Evolutionary conservation across 2,113 vertebrate species (phyloP), one percentile per base, ranked within the genome.

Genomic region (Tachuris rubrigastra): DNA sequence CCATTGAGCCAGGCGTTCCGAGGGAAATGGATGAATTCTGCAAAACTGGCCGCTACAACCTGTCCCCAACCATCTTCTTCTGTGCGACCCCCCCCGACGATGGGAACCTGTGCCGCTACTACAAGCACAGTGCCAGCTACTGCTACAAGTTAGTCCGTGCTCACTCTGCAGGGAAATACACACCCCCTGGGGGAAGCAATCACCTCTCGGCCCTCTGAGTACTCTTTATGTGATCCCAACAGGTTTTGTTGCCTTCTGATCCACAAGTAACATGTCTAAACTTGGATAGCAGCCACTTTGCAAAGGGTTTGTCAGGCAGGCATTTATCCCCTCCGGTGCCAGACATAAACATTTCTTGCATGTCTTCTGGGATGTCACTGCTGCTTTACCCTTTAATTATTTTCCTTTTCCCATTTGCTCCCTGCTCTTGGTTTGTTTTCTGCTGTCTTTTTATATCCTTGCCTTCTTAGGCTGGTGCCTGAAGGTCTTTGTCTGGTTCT

Each of bases 21-120:
- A 97, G 98, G 37, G 98, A 99, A 63, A 89, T 74, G 27, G 99
- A 99, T 35, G 99, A 99, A 67, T 99, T 98, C 96, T 99, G 99
- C 93, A 99, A 99, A 98, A 96, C 42, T 0, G 99, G 99, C 11
- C 98, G 98, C 19, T 99, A 99, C 85, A 99, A 99, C 86, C 97
- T 99, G 82, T 99, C 99, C 17, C 99, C 99, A 0, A 98, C 98
- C 50, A 98, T 99, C 72, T 99, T 99, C 96, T 99, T 99, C 98
- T 99, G 99, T 1, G 99, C 99, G 3, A 99, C 99, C 0, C 99
- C 99, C 7, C 99, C 99, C 0, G 99, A 99, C 5, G 97, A 99
- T 10, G 99, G 99, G 17, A 99, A 99, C 89, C 92, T 99, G 59
- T 99, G 99, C 91, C 97, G 98, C 87, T 99, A 98, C 97, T 99